These are phyloP conservation scores for Beroe forskalii DNA, from an alignment of 37 sponge, comb jelly and placozoan genomes.

Conservation along the genomic window DNA sequence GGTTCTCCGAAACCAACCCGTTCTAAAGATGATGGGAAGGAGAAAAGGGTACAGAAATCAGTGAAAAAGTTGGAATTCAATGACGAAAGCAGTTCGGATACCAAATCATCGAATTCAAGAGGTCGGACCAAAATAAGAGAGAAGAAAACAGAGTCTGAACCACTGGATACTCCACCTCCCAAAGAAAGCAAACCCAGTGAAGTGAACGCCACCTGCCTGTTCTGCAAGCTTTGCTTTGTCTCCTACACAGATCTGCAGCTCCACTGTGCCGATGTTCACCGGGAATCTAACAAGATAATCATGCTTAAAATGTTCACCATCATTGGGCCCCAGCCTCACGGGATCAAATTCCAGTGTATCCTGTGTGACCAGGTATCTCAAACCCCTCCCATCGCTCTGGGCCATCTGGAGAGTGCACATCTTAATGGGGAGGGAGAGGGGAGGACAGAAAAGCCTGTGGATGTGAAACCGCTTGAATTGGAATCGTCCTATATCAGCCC, in stretches of 20 bases:
- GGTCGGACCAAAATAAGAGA: not conserved
- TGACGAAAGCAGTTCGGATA: not conserved
- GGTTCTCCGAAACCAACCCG: slow-evolving; percentile 3
- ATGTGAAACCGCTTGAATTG: not conserved
- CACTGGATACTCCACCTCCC: not conserved
- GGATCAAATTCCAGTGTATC: slow-evolving; percentile 35
- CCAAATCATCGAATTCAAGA: not conserved
- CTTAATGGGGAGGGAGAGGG: not conserved
- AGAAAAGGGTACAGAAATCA: not conserved
- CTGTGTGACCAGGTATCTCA: not conserved
- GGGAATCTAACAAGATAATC: slow-evolving; percentile 46
- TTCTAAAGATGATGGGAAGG: not conserved
- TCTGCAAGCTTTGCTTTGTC: slow-evolving; percentile 45
- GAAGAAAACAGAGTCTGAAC: not conserved
- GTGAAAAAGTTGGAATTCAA: not conserved
- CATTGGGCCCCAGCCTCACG: slow-evolving; percentile 15
- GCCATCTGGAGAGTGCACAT: slow-evolving; percentile 25
- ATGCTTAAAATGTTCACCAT: slow-evolving; percentile 55
- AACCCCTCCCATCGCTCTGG: slow-evolving; percentile 28
- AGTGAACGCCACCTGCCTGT: slow-evolving; percentile 51
- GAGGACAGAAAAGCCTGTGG: not conserved
- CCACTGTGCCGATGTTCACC: slow-evolving; percentile 55
- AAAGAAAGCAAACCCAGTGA: slow-evolving; percentile 9
- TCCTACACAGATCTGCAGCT: slow-evolving; percentile 65
- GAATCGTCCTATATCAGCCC: not conserved